Evolutionary conservation across 2,113 vertebrate species (phyloP).

Genomic region (Kryptolebias marmoratus): DNA sequence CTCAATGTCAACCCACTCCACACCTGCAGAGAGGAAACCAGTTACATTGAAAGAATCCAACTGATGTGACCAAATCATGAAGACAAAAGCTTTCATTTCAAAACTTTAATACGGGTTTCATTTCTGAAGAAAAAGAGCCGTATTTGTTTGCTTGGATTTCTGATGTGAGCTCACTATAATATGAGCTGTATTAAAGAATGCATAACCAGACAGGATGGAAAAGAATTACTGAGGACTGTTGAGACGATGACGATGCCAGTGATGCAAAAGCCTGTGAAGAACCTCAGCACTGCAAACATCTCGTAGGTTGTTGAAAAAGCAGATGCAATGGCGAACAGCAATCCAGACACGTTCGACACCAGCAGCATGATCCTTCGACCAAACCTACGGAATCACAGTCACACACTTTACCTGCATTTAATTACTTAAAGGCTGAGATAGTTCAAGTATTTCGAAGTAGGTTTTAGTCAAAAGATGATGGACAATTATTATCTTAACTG

Average conservation of each 20-base stretch:
- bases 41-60: neutral
- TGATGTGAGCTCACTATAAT: neutral
- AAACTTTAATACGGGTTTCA: too few species aligned
- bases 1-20: constrained; percentile 82
- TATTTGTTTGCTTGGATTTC: neutral
- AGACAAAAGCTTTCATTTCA: neutral
- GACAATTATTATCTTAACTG: too few species aligned
- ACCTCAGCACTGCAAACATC: constrained; percentile 78
- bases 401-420: neutral
- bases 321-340: constrained; percentile 72
- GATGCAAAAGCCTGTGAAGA: constrained; percentile 79
- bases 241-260: constrained; percentile 78
- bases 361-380: constrained; percentile 77
- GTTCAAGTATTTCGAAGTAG: too few species aligned
- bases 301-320: constrained; percentile 74
- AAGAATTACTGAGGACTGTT: constrained; percentile 72
- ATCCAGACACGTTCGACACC: constrained; percentile 67
- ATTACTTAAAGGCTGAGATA: too few species aligned
- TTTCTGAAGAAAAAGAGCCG: too few species aligned
- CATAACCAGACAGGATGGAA: constrained; percentile 1
- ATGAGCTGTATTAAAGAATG: neutral
- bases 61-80: neutral
- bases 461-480: too few species aligned
- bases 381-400: constrained; percentile 52
- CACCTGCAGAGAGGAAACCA: constrained; percentile 55